These are phyloP conservation scores for Falcunculus frontatus DNA, from an alignment of 2,113 vertebrate species.

Conservation along the genomic window DNA sequence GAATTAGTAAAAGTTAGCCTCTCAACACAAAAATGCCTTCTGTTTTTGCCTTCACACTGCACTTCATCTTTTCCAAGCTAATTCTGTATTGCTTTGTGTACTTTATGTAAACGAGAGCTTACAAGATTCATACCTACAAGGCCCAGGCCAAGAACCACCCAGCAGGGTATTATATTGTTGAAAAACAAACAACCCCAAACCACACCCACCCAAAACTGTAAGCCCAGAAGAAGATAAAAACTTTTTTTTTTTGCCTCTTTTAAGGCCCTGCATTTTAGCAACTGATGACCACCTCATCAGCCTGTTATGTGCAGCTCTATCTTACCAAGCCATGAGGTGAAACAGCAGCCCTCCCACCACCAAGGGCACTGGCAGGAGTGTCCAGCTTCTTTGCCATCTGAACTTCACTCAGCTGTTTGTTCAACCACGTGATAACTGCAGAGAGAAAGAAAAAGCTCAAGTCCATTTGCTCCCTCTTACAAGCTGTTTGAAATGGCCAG, in stretches of 20 bases:
- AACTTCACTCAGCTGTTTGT: slow-evolving; percentile 93
- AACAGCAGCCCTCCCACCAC: slow-evolving; percentile 60
- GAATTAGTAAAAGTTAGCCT: not conserved
- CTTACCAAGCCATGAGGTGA: slow-evolving; percentile 70
- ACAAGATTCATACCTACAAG: not conserved
- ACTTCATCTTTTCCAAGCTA: not conserved
- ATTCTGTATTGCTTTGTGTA: not conserved
- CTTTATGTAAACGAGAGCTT: not conserved
- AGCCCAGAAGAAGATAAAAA: not conserved
- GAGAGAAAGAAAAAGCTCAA: not conserved
- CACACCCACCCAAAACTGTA: not conserved
- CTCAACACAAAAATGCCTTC: not conserved
- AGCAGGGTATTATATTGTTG: not conserved
- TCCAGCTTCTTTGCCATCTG: slow-evolving; percentile 78
- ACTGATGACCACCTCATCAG: no score
- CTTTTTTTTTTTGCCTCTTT: not conserved
- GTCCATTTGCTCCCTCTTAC: not conserved
- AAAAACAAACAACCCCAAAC: no score
- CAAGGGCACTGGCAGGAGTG: slow-evolving; percentile 39
- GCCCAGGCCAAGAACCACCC: not conserved
- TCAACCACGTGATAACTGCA: slow-evolving; percentile 91
- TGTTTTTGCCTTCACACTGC: not conserved
- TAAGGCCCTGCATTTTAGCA: not conserved
- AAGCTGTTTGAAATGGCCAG: not conserved
- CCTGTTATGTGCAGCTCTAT: not conserved